Conservation (phyloP, 2,888 invertebrate genomes). For the Odontomyia ornata region DNA sequence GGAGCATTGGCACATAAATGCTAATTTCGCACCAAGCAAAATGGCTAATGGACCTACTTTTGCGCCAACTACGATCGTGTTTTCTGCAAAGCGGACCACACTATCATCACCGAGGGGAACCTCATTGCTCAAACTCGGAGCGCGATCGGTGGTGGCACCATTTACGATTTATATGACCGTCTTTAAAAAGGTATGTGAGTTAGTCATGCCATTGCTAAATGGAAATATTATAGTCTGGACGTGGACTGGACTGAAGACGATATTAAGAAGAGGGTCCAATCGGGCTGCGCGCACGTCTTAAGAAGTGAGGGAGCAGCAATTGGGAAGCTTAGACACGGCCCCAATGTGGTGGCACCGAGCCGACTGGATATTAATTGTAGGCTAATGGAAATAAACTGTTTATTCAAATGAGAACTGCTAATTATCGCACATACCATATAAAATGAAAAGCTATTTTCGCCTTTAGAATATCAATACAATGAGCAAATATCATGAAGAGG, state of each 20-base stretch:
- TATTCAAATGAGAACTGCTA: constrained; percentile 46
- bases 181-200: background rate
- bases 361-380: constrained; percentile 3
- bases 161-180: constrained; percentile 20
- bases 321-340: background rate
- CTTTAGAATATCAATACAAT: background rate
- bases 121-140: constrained; percentile 11
- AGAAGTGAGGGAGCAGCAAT: background rate
- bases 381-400: constrained; percentile 45
- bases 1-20: constrained; percentile 48
- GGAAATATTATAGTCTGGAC: constrained; percentile 5
- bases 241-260: background rate
- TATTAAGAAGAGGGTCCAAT: background rate
- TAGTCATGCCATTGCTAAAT: constrained; percentile 23
- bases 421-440: constrained; percentile 36
- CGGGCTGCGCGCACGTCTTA: constrained; percentile 1
- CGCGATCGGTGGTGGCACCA: constrained; percentile 30
- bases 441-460: background rate
- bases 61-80: background rate
- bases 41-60: constrained; percentile 47
- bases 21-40: constrained; percentile 43
- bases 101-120: constrained; percentile 12
- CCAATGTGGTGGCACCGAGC: background rate
- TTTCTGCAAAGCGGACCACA: background rate
- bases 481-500: background rate